Evolutionary conservation across 2,888 invertebrate species (phyloP).

Genomic region (Tipula unca): DNA sequence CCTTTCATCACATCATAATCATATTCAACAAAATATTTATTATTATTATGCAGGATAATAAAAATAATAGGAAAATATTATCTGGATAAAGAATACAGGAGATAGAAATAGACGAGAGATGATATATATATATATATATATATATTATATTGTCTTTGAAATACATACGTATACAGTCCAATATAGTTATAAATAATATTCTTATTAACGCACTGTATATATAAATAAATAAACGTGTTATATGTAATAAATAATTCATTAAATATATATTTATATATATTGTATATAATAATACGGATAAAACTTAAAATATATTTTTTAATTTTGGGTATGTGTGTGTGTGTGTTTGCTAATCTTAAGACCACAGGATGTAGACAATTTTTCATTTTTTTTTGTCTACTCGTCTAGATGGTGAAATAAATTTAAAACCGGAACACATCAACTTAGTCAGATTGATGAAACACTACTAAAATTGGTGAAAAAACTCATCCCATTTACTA

Average conservation of each 20-base stretch:
- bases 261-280: background rate
- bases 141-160: background rate
- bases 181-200: background rate
- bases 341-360: background rate
- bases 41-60: background rate
- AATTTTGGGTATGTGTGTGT: background rate
- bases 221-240: no score
- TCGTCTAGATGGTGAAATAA: background rate
- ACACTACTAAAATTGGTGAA: no score
- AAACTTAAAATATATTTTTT: background rate
- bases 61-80: background rate
- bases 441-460: no score
- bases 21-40: background rate
- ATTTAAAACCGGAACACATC: background rate
- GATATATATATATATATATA: no score
- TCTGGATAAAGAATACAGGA: no score
- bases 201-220: background rate
- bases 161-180: background rate
- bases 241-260: conserved; percentile 2
- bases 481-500: no score
- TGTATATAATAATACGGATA: background rate
- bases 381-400: background rate
- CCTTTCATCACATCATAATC: background rate
- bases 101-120: background rate
- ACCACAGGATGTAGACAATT: background rate